Base-by-base conservation (phyloP, 2,113 vertebrate species). In the Polyodon spathula region DNA sequence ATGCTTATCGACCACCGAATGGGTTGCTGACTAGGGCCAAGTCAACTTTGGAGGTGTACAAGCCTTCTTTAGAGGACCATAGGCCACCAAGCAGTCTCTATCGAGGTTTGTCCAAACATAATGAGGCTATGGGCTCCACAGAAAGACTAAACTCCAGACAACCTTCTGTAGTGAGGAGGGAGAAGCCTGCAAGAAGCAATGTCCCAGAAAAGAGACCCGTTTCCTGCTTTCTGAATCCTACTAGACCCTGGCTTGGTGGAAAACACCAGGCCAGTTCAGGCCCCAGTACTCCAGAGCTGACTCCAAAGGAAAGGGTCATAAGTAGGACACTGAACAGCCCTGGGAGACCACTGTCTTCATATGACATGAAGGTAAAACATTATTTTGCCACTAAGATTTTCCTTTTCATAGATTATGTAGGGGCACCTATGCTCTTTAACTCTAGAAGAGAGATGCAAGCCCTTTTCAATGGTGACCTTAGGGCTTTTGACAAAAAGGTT, bases 1-100 rank as follows among this genome's bases (percentile, higher is more conserved):
- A 88, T 17, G 81, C 88, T 12, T 84, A 79, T 40, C 56, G 84
- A 56, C 88, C 90, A 60, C 84, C 90, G 58, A 98, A 95, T 0
- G 93, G 93, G 0, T 78, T 91, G 71, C 83, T 97, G 6, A 74
- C 76, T 38, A 90, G 94, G 69, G 91, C 94, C 4, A 92, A 86
- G 58, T 88, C 86, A 65, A 95, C 94, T 6, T 84, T 95, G 4
- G 94, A 93, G 66, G 81, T 89, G 1, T 75, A 78, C 14, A 44
- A 76, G 55, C 74, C 65, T 63, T 72, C 66, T 6, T 40, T 73
- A 52, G 82, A 84, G 38, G 75, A 68, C 54, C 70, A 70, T 6
- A 55, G n/a, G 8, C 37, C 53, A 37, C 6, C 53, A 7, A 55
- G 53, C 48, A 50, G 48, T 2, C 10, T 50, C 15, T n/a, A 50